phyloP scores from a whole-genome alignment of 2,113 vertebrate species.

The Nibea coibor region DNA sequence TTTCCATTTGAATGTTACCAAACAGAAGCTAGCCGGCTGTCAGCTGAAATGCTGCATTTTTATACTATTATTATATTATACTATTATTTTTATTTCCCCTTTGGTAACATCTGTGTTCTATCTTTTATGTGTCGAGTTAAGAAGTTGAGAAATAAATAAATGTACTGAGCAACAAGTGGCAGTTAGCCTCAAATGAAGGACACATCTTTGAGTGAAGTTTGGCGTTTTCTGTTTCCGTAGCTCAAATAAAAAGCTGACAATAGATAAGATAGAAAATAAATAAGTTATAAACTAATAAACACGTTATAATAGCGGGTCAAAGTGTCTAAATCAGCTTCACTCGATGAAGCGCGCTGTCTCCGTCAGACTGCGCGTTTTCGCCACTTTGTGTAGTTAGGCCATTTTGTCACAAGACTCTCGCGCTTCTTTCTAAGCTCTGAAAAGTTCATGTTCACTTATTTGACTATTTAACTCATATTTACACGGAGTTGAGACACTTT shows the following conservation, averaged over 20 bases:
- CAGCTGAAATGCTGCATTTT: neutral
- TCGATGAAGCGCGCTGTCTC: neutral
- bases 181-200: too few relatives aligned
- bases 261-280: too few relatives aligned
- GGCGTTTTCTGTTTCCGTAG: neutral
- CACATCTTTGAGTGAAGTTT: neutral
- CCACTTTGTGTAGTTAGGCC: constrained; percentile 5
- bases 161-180: too few relatives aligned
- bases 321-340: neutral
- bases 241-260: neutral
- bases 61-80: too few relatives aligned
- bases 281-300: too few relatives aligned
- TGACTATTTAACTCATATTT: too few relatives aligned
- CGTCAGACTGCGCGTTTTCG: neutral
- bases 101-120: too few relatives aligned
- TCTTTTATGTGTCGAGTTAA: too few relatives aligned
- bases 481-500: neutral
- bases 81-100: too few relatives aligned
- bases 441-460: neutral
- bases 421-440: neutral
- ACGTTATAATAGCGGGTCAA: neutral
- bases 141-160: too few relatives aligned
- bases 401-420: constrained; percentile 27
- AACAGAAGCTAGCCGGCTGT: neutral
- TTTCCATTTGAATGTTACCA: neutral